Evolutionary conservation across 2,888 invertebrate genomes (phyloP).

Genomic region (Hoplodrina ambigua): DNA sequence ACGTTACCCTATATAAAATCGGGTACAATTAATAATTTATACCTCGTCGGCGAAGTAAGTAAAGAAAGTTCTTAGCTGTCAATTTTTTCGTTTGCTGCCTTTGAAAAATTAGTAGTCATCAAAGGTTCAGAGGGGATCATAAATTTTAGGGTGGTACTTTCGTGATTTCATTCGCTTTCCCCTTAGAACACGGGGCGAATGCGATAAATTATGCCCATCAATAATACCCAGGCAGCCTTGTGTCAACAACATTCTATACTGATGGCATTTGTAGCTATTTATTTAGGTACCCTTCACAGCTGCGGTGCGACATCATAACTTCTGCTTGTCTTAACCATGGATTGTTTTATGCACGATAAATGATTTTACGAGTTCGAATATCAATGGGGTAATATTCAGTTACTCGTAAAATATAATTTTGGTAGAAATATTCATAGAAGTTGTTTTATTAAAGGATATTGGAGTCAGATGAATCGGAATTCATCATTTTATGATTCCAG

Average conservation of each 20-base stretch:
- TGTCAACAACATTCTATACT: conserved; percentile 85
- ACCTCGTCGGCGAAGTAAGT: conserved; percentile 66
- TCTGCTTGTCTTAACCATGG: conserved; percentile 63
- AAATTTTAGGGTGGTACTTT: conserved; percentile 83
- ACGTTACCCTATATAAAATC: conserved; percentile 61
- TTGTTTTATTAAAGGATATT: conserved; percentile 3
- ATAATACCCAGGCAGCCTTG: conserved; percentile 83
- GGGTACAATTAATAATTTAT: conserved; percentile 72
- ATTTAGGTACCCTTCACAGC: conserved; percentile 61
- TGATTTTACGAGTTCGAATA: conserved; percentile 67
- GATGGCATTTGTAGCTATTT: conserved; percentile 75
- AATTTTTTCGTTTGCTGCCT: conserved; percentile 72
- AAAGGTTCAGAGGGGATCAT: conserved; percentile 82
- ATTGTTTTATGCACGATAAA: conserved; percentile 73
- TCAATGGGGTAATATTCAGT: conserved; percentile 67
- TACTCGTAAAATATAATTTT: conserved; percentile 43
- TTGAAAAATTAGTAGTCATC: conserved; percentile 86
- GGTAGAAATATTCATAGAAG: conserved; percentile 15
- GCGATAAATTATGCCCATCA: conserved; percentile 88
- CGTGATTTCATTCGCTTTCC: conserved; percentile 85
- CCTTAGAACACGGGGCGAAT: conserved; percentile 81
- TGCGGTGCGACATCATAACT: conserved; percentile 68
- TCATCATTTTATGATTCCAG: background rate
- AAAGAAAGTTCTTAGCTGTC: conserved; percentile 72
- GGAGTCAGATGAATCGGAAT: background rate